Evolutionary conservation across 2,888 invertebrate species (phyloP), one percentile per base, ranked within the genome.

Genomic region (Teleogryllus oceanicus): DNA sequence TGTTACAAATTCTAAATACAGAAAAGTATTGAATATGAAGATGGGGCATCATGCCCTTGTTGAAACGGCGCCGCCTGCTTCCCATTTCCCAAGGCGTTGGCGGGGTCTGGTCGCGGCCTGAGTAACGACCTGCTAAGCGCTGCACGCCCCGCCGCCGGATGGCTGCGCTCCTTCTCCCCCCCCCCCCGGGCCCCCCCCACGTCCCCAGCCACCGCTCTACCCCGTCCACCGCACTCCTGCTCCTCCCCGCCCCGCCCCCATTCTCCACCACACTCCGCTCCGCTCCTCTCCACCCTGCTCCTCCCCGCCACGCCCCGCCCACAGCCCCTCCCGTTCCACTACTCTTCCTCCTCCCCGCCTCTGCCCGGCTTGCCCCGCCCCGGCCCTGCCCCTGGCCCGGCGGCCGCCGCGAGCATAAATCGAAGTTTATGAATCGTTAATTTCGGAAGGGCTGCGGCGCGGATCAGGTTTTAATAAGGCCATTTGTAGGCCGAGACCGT

Each of bases 121-220:
- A 62, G 74, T 77, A 76, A 12, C 21, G 76, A 79, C 79, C 79
- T 79, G 76, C 77, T n/a, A 50, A 76, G 49, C n/a, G 24, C 78
- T n/a, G 20, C 12, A 20, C 24, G 49, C 37, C 50, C 51, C 75
- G 49, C 13, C 24, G 49, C 16, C 76, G 51, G 18, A 50, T 76
- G 21, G 49, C 24, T 74, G 62, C 76, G 16, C 37, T 24, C 24
- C 24, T 24, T 24, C 24, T 74, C 50, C 75, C 75, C 24, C 16
- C 76, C 75, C 16, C 20, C 37, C 49, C 37, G 5, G 8, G 37
- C 37, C 37, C 37, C 37, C 37, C n/a, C n/a, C n/a, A n/a, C n/a
- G n/a, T n/a, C n/a, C 21, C 21, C 21, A 21, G 21, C 21, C 21
- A 21, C 21, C 21, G 21, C 21, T 21, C 21, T 21, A 21, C 49